Evolutionary conservation across 92 coral and sea anemone genomes (phyloP).

Genomic region (Chrysogorgia sp.): DNA sequence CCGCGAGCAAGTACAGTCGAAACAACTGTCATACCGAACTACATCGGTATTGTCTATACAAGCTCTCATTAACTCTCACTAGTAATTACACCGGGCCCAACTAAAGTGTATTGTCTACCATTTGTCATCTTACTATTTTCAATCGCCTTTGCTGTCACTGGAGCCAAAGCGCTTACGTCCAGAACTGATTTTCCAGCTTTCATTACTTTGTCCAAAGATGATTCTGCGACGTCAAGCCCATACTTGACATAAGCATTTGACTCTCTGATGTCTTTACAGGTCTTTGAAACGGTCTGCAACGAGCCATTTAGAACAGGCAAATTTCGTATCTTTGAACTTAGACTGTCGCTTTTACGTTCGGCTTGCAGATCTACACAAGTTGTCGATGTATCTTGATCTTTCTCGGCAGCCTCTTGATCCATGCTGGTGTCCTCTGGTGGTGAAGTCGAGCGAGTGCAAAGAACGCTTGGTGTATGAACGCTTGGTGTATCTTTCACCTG

Average conservation of each 20-base stretch:
- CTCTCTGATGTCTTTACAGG: slow-evolving; percentile 12
- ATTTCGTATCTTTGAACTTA: slow-evolving; percentile 11
- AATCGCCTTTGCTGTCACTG: not conserved
- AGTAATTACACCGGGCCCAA: too few relatives aligned
- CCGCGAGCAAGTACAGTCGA: too few relatives aligned
- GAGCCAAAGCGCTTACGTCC: slow-evolving; percentile 26
- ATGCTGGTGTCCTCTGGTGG: too few relatives aligned
- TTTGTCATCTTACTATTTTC: slow-evolving; percentile 29
- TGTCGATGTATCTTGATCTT: too few relatives aligned
- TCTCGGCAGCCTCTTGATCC: too few relatives aligned
- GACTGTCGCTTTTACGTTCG: not conserved
- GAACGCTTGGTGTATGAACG: too few relatives aligned
- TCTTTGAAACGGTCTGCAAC: slow-evolving; percentile 25
- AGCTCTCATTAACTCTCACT: too few relatives aligned
- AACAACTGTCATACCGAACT: too few relatives aligned
- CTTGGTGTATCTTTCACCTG: too few relatives aligned
- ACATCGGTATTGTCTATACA: too few relatives aligned
- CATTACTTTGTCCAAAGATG: slow-evolving; percentile 24
- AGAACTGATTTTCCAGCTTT: slow-evolving; percentile 39
- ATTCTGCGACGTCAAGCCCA: slow-evolving; percentile 29
- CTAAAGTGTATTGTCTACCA: not conserved
- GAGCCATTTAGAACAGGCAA: slow-evolving; percentile 12
- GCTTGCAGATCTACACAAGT: too few relatives aligned
- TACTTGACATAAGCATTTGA: slow-evolving; percentile 20
- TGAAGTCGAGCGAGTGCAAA: too few relatives aligned